These are phyloP conservation scores for Gallinago jamesoni DNA, from an alignment of 2,113 vertebrate genomes.

Conservation along the genomic window DNA sequence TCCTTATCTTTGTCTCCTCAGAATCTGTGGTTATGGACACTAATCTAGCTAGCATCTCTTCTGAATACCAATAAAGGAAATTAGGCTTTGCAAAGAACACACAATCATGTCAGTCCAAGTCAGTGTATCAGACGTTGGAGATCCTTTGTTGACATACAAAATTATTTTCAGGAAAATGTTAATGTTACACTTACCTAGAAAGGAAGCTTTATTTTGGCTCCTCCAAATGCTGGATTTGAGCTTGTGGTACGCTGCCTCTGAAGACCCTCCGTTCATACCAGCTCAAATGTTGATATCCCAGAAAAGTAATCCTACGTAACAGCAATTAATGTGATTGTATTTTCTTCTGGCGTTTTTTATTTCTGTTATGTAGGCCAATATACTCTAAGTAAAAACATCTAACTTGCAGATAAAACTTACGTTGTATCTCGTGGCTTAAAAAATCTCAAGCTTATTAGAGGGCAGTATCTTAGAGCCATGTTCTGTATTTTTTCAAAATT, in stretches of 20 bases:
- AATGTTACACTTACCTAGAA: background rate
- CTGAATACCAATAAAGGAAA: background rate
- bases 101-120: background rate
- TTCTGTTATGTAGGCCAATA: background rate
- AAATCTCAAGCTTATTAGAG: background rate
- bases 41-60: background rate
- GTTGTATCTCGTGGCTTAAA: background rate
- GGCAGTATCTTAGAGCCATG: background rate
- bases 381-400: background rate
- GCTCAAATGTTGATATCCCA: background rate
- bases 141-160: background rate
- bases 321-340: background rate
- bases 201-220: background rate
- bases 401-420: background rate
- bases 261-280: background rate
- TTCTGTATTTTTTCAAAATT: background rate
- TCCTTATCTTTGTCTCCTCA: background rate
- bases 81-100: background rate
- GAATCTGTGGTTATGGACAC: background rate
- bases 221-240: background rate
- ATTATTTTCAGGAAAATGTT: background rate
- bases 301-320: background rate
- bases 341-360: background rate
- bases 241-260: background rate
- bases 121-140: background rate